Base-by-base conservation (phyloP, 1,140 invertebrate species). In the Drosophila repleta region DNA sequence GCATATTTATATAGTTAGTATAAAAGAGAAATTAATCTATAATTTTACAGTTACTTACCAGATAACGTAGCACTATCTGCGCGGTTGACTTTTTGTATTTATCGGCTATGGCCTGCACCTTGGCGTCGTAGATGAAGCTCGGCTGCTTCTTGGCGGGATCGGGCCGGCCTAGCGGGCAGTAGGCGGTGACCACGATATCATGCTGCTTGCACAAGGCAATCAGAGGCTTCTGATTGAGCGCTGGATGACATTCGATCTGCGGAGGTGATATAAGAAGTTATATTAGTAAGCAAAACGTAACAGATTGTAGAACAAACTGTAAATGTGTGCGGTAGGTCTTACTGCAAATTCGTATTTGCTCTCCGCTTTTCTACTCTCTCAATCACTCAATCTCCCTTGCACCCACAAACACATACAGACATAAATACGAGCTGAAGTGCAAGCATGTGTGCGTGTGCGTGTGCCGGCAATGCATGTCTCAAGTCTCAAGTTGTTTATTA, bases 161-260 rank as follows among this genome's bases (percentile, higher is more conserved):
- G 15, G 95, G 95, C 92, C 93, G 89, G 4, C 96, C 96, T 46
- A 98, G 93, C 0, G 97, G 96, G 73, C 95, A 95, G 92, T 97
- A 98, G 1, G 95, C 96, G 29, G 94, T 96, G 2, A 98, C 91
- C 4, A 92, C 80, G 56, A 98, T 96, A 29, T 93, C 92, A 20
- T 94, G 92, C n/a, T 92, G 72, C 53, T 94, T 93, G 91, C 96
- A 97, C 82, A 95, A 95, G 8, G 94, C 92, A 26, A 94, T 92
- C 17, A 98, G 91, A 58, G 94, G 93, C 11, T 93, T 93, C 87
- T 97, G 96, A 66, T 95, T 95, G 7, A 97, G 90, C 81, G 96
- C 96, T 0, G 95, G 95, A 91, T 97, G 96, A 72, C 94, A 94
- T 91, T 97, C 96, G 48, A 94, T 88, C 93, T 94, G 41, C 3